Evolutionary conservation across 2,113 vertebrate species (phyloP).

Genomic region (Sciurus niger): DNA sequence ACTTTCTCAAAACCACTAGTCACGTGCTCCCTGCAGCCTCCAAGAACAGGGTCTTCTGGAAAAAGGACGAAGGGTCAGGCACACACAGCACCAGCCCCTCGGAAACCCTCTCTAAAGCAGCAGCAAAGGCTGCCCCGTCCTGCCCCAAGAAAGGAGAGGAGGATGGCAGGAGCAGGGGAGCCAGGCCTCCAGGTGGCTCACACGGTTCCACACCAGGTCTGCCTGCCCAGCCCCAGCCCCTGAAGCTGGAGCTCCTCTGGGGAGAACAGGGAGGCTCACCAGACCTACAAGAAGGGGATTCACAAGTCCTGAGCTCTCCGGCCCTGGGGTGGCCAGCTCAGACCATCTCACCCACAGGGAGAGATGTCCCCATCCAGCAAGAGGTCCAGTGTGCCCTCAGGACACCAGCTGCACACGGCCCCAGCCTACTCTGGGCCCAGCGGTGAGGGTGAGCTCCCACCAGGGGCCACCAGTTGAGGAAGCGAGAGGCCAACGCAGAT

Average conservation of each 20-base stretch:
- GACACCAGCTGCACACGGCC: background rate
- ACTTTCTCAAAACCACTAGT: rapidly evolving
- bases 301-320: background rate
- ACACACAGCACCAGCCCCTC: background rate
- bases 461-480: background rate
- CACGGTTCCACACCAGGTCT: no score
- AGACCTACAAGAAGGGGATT: background rate
- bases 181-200: background rate
- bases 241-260: background rate
- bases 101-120: background rate
- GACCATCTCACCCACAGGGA: background rate
- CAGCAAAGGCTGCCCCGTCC: no score
- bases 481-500: background rate
- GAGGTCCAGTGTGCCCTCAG: background rate
- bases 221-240: background rate
- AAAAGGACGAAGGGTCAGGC: rapidly evolving
- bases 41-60: rapidly evolving
- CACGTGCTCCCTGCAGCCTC: background rate
- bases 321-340: background rate
- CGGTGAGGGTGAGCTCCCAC: background rate
- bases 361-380: background rate
- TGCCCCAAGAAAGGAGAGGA: background rate
- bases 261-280: background rate
- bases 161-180: background rate
- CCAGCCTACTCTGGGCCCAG: background rate